These are phyloP conservation scores for Melieria omissa DNA, from an alignment of 2,888 invertebrate genomes.

Conservation along the genomic window DNA sequence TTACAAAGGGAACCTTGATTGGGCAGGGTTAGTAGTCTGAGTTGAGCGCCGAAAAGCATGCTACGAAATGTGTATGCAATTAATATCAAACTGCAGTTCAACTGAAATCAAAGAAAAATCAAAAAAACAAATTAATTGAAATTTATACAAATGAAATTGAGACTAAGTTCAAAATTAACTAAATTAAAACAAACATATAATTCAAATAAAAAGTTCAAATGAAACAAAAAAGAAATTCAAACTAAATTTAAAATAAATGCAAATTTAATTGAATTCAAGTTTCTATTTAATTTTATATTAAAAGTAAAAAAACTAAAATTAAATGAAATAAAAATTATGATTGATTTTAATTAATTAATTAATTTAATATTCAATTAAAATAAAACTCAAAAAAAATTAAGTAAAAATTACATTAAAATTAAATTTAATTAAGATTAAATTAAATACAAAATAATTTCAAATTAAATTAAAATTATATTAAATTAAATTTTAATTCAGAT, in stretches of 20 bases:
- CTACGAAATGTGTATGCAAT: no score
- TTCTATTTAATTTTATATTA: not conserved
- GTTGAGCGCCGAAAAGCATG: no score
- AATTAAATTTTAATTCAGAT: not conserved
- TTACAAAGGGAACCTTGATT: no score
- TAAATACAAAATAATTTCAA: not conserved
- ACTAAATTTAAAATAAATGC: slow-evolving; percentile 5
- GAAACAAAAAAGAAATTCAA: not conserved
- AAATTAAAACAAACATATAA: not conserved
- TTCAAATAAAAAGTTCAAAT: not conserved
- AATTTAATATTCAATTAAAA: not conserved
- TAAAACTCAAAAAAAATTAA: not conserved
- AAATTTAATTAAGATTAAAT: no score
- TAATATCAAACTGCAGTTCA: no score
- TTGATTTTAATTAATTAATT: not conserved
- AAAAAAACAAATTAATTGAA: no score
- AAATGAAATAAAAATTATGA: not conserved
- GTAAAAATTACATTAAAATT: not conserved
- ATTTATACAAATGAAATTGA: no score
- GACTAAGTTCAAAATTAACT: no score
- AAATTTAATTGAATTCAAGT: slow-evolving; percentile 10
- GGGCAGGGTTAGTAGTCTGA: no score
- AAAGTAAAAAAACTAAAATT: not conserved
- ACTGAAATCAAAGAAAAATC: no score
- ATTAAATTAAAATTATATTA: not conserved